phyloP scores from a whole-genome alignment of 1,140 invertebrate species.

The Stenopsyche tienmushanensis region DNA sequence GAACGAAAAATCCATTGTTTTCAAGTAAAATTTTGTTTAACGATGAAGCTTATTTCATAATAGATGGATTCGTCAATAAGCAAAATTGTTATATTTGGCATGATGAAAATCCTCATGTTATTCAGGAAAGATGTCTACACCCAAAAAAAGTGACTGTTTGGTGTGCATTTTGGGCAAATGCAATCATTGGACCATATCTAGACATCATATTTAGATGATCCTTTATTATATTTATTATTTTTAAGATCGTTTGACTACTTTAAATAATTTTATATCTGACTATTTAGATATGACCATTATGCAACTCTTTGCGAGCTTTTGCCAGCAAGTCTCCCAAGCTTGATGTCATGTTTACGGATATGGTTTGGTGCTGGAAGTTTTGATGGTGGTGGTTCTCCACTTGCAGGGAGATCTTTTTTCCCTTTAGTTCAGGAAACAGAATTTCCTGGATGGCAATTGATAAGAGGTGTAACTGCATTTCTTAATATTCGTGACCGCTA shows the following conservation, averaged over 20 bases:
- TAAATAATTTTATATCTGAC: background rate
- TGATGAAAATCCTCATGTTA: too few species aligned
- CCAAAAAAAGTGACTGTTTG: too few species aligned
- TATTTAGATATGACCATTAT: conserved; percentile 82
- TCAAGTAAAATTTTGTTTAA: too few species aligned
- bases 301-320: conserved; percentile 85
- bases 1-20: too few species aligned
- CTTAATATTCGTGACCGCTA: conserved; percentile 58
- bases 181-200: too few species aligned
- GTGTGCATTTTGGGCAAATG: too few species aligned
- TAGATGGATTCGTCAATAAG: too few species aligned
- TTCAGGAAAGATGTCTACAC: too few species aligned
- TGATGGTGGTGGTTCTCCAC: background rate
- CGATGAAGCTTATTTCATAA: too few species aligned
- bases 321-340: conserved; percentile 71
- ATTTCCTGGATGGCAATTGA: conserved; percentile 64
- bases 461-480: conserved; percentile 60
- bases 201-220: conserved; percentile 18
- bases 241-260: conserved; percentile 12
- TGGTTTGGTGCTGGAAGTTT: conserved; percentile 51
- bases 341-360: conserved; percentile 61
- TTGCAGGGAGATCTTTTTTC: background rate
- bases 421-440: conserved; percentile 56
- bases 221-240: background rate
- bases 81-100: too few species aligned